phyloP scores from a whole-genome alignment of 2,113 vertebrate species.

The Chascanopsetta lugubris region DNA sequence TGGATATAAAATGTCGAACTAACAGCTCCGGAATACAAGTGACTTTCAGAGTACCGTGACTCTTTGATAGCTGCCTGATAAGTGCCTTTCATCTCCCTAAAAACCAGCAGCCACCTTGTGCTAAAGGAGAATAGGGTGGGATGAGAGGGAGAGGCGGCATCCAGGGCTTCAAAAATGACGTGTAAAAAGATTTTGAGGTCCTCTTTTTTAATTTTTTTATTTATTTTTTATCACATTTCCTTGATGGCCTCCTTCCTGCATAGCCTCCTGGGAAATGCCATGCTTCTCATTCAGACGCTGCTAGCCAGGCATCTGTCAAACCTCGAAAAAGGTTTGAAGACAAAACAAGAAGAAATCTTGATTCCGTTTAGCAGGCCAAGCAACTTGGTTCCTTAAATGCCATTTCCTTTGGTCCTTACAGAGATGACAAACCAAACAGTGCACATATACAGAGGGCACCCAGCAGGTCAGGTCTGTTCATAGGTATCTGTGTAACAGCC shows the following conservation, averaged over 20 bases:
- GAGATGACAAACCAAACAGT: not conserved
- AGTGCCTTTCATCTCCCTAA: constrained; percentile 79
- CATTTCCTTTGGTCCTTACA: not conserved
- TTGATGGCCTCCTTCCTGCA: constrained; percentile 42
- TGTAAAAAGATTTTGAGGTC: constrained; percentile 52
- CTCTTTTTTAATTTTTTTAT: too few relatives aligned
- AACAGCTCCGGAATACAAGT: constrained; percentile 70
- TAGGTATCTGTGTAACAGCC: too few relatives aligned
- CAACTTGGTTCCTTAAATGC: constrained; percentile 18
- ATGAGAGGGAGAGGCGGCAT: constrained; percentile 58
- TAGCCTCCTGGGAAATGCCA: constrained; percentile 57
- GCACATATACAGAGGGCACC: not conserved
- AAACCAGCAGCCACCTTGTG: constrained; percentile 67
- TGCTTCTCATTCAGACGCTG: constrained; percentile 49
- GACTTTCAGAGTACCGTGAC: constrained; percentile 73
- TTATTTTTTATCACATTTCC: constrained; percentile 46
- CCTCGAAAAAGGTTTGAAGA: constrained; percentile 21
- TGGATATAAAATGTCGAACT: constrained; percentile 68
- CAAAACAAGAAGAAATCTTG: not conserved
- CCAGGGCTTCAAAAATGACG: constrained; percentile 30
- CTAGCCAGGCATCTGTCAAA: constrained; percentile 44
- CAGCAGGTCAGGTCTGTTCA: not conserved
- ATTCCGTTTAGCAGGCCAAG: constrained; percentile 45
- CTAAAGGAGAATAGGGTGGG: constrained; percentile 61
- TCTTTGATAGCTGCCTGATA: constrained; percentile 83